These are phyloP conservation scores for Phrynosoma platyrhinos DNA, from an alignment of 2,113 vertebrate genomes.

Conservation along the genomic window DNA sequence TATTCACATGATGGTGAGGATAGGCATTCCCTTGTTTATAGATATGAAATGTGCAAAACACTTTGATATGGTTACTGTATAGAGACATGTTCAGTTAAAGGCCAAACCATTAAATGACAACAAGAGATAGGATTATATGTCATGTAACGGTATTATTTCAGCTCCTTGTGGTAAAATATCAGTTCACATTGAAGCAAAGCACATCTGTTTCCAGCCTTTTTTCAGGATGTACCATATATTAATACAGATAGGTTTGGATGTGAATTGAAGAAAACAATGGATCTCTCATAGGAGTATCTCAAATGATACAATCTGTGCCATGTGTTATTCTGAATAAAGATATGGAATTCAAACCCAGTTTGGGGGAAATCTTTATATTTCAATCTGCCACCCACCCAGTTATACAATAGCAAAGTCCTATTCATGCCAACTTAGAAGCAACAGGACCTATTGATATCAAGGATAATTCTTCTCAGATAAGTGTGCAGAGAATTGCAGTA, in stretches of 20 bases:
- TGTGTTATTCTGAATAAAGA: neutral
- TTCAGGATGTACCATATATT: neutral
- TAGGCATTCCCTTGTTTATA: too few species aligned
- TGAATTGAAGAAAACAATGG: neutral
- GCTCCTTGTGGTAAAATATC: neutral
- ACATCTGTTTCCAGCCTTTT: neutral
- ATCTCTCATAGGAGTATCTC: neutral
- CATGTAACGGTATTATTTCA: neutral
- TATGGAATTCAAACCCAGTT: neutral
- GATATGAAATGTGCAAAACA: too few species aligned
- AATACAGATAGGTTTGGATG: neutral
- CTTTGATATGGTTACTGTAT: too few species aligned
- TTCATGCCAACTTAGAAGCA: neutral
- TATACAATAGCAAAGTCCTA: neutral
- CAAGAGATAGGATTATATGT: neutral
- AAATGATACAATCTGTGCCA: neutral
- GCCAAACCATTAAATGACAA: neutral
- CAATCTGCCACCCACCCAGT: neutral
- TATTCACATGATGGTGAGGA: too few species aligned
- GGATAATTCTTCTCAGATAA: neutral
- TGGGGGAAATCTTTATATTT: neutral
- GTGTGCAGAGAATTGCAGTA: neutral
- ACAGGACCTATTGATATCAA: neutral
- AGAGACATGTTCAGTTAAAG: neutral
- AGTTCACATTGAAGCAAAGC: neutral